Percentiles rank a stretch among this genome's conserved stretches.
phyloP scores from a whole-genome alignment of 2,797 vertebrate species.

The Thamnophis elegans region DNA sequence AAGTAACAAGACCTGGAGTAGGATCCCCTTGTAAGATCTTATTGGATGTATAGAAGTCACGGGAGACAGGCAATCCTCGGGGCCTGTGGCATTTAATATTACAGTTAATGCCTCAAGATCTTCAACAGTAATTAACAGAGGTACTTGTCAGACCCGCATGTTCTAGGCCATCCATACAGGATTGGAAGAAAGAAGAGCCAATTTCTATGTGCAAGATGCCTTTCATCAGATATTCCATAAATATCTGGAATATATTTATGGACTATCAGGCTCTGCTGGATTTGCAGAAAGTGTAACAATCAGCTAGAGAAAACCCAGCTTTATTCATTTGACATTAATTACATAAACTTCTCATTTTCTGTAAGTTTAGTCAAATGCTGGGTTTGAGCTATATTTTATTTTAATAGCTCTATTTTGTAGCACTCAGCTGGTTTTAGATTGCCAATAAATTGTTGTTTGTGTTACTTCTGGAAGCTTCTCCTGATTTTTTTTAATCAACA shows the following conservation, averaged over 20 bases:
- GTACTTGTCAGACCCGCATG: background rate
- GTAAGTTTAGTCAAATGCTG: conserved; percentile 62
- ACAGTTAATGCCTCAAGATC: background rate
- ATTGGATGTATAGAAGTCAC: background rate
- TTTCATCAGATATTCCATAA: background rate
- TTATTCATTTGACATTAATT: conserved; percentile 47
- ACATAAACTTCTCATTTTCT: conserved; percentile 63
- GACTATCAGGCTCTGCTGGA: background rate
- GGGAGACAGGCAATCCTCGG: background rate
- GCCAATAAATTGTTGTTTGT: conserved; percentile 64
- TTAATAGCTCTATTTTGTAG: conserved; percentile 59
- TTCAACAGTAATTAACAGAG: background rate
- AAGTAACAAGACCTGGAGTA: background rate
- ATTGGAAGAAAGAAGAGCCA: too few relatives aligned
- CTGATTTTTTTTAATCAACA: conserved; percentile 46
- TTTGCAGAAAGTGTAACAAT: conserved; percentile 28
- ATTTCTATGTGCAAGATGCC: background rate
- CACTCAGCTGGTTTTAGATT: conserved; percentile 66
- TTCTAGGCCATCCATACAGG: background rate
- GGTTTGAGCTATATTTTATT: conserved; percentile 59
- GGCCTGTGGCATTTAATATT: background rate
- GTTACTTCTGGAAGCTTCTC: conserved; percentile 58
- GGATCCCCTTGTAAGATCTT: background rate
- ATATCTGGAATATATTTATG: background rate
- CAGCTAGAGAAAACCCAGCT: conserved; percentile 39